These are phyloP conservation scores for Cassiopea andromeda DNA, from an alignment of 30 jellyfish, hydroid and myxozoan species.

Conservation along the genomic window DNA sequence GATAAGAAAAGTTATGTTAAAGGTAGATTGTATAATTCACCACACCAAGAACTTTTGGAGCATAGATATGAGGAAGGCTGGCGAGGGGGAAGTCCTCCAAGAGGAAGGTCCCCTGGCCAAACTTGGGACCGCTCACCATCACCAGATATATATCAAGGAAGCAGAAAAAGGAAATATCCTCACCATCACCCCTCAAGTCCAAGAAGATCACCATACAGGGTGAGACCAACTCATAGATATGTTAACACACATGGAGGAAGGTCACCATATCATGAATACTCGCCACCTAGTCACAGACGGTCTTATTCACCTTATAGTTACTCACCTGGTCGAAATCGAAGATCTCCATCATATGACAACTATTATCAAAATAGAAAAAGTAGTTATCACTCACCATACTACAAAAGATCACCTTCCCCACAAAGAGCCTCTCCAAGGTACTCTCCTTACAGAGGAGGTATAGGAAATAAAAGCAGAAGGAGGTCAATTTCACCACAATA, in stretches of 20 bases:
- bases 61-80: conserved; percentile 68
- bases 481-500: conserved; percentile 69
- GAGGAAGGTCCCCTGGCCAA: conserved; percentile 68
- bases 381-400: conserved; percentile 58
- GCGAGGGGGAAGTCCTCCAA: conserved; percentile 38
- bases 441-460: conserved; percentile 83
- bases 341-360: conserved; percentile 75
- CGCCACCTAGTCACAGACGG: conserved; percentile 53
- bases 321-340: conserved; percentile 52
- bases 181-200: conserved; percentile 60
- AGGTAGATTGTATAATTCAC: conserved; percentile 43
- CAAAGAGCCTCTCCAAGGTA: conserved; percentile 88
- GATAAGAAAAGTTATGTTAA: conserved; percentile 29
- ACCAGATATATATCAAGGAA: conserved; percentile 45
- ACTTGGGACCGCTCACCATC: conserved; percentile 73
- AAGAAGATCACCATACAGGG: conserved; percentile 62
- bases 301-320: conserved; percentile 69
- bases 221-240: conserved; percentile 38
- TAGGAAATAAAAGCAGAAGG: conserved; percentile 36
- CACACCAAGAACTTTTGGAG: conserved; percentile 32
- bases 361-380: conserved; percentile 39
- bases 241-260: conserved; percentile 25
- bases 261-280: conserved; percentile 61
- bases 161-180: conserved; percentile 62
- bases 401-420: conserved; percentile 73